Conservation (phyloP, 2,888 invertebrate species). For the Microdon myrmicae region DNA sequence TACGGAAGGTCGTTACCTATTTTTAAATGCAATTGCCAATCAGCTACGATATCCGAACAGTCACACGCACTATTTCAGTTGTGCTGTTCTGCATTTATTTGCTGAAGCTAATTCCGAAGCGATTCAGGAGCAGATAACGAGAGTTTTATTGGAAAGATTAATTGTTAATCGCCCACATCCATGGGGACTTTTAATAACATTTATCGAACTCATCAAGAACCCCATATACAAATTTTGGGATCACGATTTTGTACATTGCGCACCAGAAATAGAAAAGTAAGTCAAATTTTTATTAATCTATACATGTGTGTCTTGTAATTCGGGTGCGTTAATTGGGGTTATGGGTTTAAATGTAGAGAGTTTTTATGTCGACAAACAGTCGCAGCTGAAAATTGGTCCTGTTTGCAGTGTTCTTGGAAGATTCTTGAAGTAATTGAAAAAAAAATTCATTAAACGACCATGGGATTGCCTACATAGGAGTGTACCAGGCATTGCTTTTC, state of each 20-base stretch:
- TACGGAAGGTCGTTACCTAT: conserved; percentile 94
- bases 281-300: conserved; percentile 61
- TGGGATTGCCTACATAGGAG: no score
- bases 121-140: conserved; percentile 97
- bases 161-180: conserved; percentile 99
- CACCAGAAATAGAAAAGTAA: conserved; percentile 99
- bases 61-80: conserved; percentile 99
- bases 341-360: not conserved
- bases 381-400: no score
- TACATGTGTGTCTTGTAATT: not conserved
- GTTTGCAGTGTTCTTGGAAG: no score
- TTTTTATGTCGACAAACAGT: no score
- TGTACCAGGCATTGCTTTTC: no score
- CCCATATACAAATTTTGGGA: conserved; percentile 98
- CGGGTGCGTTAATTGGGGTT: not conserved
- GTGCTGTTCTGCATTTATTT: conserved; percentile 95
- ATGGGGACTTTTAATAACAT: conserved; percentile 98
- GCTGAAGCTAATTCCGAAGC: conserved; percentile 97
- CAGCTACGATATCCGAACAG: conserved; percentile 99
- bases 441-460: no score
- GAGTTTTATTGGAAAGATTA: conserved; percentile 94
- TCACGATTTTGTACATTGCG: conserved; percentile 99
- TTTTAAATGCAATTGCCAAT: conserved; percentile 98
- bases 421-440: no score
- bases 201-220: conserved; percentile 99